phyloP scores from a whole-genome alignment of 2,888 invertebrate genomes.

The Phyllotreta striolata region DNA sequence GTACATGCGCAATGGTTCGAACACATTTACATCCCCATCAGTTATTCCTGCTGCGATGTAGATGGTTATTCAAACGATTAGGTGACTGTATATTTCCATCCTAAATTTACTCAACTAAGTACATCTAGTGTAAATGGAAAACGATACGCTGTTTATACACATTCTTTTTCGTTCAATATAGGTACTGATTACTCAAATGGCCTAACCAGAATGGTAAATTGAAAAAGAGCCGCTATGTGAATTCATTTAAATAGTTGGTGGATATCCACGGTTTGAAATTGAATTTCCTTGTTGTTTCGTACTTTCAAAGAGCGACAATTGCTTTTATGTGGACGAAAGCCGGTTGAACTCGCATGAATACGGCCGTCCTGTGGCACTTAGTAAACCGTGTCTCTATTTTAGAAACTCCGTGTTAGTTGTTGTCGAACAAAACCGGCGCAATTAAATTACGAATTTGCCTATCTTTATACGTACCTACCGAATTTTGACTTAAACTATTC shows the following conservation, averaged over 20 bases:
- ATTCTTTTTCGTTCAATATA: constrained; percentile 14
- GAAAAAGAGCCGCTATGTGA: constrained; percentile 37
- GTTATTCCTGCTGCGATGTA: too few relatives aligned
- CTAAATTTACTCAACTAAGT: too few relatives aligned
- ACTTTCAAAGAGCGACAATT: constrained; percentile 38
- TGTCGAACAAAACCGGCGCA: too few relatives aligned
- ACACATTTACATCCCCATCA: too few relatives aligned
- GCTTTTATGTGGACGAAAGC: constrained; percentile 30
- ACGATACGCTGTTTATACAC: not conserved
- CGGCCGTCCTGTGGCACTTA: constrained; percentile 11
- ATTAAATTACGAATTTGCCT: too few relatives aligned
- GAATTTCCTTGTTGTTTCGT: constrained; percentile 42
- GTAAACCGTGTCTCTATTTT: constrained; percentile 4
- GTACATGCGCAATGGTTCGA: too few relatives aligned
- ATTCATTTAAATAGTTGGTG: constrained; percentile 42
- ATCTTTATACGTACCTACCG: too few relatives aligned
- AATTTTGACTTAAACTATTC: too few relatives aligned
- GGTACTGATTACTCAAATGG: constrained; percentile 15
- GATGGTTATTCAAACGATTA: too few relatives aligned
- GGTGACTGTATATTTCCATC: too few relatives aligned
- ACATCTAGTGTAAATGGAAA: too few relatives aligned
- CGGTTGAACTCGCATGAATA: constrained; percentile 27
- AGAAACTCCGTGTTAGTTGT: not conserved
- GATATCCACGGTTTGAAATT: constrained; percentile 43
- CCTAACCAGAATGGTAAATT: constrained; percentile 18